Percentiles rank a stretch among this genome's conserved stretches.
phyloP scores from a whole-genome alignment of 2,888 invertebrate species.

The Geotrupes spiniger region DNA sequence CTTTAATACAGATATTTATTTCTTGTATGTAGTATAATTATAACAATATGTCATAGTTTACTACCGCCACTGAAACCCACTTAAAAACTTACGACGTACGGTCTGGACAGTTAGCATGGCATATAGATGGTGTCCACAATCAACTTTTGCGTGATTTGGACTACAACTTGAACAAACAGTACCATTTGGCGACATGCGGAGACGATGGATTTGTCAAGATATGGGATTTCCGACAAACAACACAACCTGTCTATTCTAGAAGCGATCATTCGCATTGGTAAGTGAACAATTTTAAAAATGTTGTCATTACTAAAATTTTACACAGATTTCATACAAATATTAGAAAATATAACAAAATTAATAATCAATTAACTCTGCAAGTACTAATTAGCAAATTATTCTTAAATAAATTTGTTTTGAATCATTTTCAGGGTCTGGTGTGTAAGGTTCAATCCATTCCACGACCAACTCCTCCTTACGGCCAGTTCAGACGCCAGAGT shows the following conservation, averaged over 20 bases:
- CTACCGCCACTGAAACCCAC: conserved; percentile 81
- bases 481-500: conserved; percentile 95
- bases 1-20: too few species aligned
- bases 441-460: conserved; percentile 92
- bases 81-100: conserved; percentile 87
- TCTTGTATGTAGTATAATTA: too few species aligned
- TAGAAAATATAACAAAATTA: too few species aligned
- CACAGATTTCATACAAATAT: too few species aligned
- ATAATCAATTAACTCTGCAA: neutral
- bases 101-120: conserved; percentile 72
- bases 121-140: conserved; percentile 78
- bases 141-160: conserved; percentile 89
- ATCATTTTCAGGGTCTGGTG: conserved; percentile 88
- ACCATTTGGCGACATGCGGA: conserved; percentile 89
- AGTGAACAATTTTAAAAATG: conserved; percentile 18
- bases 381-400: too few species aligned
- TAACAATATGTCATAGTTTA: conserved; percentile 61
- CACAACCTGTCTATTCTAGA: conserved; percentile 73
- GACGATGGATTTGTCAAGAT: conserved; percentile 94
- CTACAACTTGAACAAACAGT: conserved; percentile 97
- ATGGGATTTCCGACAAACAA: conserved; percentile 89
- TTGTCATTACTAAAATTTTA: neutral
- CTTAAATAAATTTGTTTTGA: too few species aligned
- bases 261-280: conserved; percentile 87
- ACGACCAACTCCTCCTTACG: conserved; percentile 91